Evolutionary conservation across 1,140 invertebrate species (phyloP).

Genomic region (Olivierus martensii): DNA sequence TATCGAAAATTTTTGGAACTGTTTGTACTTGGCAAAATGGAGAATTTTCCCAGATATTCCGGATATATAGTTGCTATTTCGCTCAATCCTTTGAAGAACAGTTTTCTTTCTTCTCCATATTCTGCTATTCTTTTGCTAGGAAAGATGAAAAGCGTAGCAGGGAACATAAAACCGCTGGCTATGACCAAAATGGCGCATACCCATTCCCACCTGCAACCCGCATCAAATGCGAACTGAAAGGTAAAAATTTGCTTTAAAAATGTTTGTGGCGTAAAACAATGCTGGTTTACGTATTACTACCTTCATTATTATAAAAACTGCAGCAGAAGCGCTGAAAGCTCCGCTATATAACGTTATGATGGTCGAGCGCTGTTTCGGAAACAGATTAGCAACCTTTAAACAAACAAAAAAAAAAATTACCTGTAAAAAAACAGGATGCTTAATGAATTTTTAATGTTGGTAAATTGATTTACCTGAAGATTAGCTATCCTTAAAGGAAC

Average conservation of each 20-base stretch:
- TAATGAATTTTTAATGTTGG: too few species aligned
- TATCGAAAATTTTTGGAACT: neutral
- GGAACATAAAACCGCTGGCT: conserved; percentile 17
- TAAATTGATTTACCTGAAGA: conserved; percentile 15
- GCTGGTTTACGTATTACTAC: neutral
- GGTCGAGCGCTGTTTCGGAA: conserved; percentile 18
- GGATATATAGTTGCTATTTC: conserved; percentile 4
- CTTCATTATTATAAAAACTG: conserved; percentile 20
- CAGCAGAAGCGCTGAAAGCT: conserved; percentile 21
- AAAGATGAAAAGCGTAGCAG: conserved; percentile 19
- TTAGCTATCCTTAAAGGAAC: conserved; percentile 21
- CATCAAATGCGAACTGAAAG: conserved; percentile 15
- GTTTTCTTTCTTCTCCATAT: too few species aligned
- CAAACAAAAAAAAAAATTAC: neutral
- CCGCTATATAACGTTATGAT: conserved; percentile 21
- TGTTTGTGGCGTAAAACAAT: too few species aligned
- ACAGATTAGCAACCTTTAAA: conserved; percentile 19
- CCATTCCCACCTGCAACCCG: conserved; percentile 15
- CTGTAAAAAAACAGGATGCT: too few species aligned
- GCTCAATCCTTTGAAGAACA: too few species aligned
- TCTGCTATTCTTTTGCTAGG: conserved; percentile 11
- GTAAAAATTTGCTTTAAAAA: too few species aligned
- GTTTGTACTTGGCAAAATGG: neutral
- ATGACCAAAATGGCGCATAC: conserved; percentile 14
- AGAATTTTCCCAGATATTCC: neutral